phyloP scores from a whole-genome alignment of 2,113 vertebrate genomes.

The Notarius quadriscutis region DNA sequence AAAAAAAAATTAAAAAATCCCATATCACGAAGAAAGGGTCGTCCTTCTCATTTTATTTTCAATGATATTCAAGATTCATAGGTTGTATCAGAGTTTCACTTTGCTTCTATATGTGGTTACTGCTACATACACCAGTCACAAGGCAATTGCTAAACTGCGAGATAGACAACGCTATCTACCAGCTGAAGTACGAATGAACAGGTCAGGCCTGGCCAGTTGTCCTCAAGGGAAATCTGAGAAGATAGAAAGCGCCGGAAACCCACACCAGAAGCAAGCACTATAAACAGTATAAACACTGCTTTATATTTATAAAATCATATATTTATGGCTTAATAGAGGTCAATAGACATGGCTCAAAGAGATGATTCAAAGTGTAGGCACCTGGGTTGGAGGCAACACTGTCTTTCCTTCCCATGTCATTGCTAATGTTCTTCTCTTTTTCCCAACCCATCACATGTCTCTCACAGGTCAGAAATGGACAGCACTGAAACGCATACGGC shows the following conservation, averaged over 20 bases:
- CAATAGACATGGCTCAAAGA: background rate
- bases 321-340: background rate
- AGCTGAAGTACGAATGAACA: background rate
- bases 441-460: conserved; percentile 74
- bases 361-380: conserved; percentile 48
- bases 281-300: background rate
- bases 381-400: conserved; percentile 76
- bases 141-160: no score
- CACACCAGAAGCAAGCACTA: background rate
- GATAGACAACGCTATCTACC: background rate
- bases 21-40: background rate
- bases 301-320: no score
- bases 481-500: conserved; percentile 93
- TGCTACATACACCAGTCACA: background rate
- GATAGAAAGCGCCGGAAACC: background rate
- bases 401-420: conserved; percentile 74
- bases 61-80: background rate
- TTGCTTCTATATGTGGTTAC: background rate
- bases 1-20: background rate
- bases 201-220: background rate
- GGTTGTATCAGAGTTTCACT: background rate
- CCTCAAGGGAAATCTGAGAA: background rate
- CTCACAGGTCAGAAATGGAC: conserved; percentile 85
- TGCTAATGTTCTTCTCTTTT: conserved; percentile 74
- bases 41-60: background rate